Evolutionary conservation across 2,797 vertebrate species (phyloP), one percentile per base, ranked within the genome.

Genomic region (Acestrorhynchus altus): DNA sequence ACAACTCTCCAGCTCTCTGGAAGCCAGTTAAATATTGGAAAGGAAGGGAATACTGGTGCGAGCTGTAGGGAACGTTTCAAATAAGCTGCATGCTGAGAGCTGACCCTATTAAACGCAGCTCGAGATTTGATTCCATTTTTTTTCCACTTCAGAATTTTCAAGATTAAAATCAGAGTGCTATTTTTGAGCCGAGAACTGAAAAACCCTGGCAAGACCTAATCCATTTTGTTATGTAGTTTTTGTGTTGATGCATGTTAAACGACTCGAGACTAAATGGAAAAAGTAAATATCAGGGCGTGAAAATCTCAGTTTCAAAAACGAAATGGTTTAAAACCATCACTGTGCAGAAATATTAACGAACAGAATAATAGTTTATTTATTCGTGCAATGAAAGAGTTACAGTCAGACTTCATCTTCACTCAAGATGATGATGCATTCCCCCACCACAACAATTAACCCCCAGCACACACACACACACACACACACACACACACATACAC

Each of bases 21-120:
- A 67, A 84, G 59, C 44, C 64, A 64, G 72, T 73, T 44, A 80
- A 56, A 79, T 77, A 63, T 67, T 68, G 40, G 46, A 44, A 78
- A 54, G 73, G 72, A 56, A 16, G 16, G 59, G 71, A 74, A 72
- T 71, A 71, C 68, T 69, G 67, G 63, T 35, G 56, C 52, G 69
- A 75, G 68, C 75, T 52, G 65, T 59, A 46, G 63, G 74, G 61
- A 75, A 59, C 42, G 51, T 74, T 74, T 81, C 49, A 72, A 73
- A 81, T 78, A 71, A 56, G 54, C 47, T 12, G 67, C 82, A 59
- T 75, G 70, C 70, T 81, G 78, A 64, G 70, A 82, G 63, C 67
- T 81, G 81, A 69, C 81, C 78, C 71, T 61, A 65, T 78, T 82
- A 82, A 78, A 82, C 56, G 66, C 49, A 56, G 60, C 67, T 68